These are phyloP conservation scores for Ephestia elutella DNA, from an alignment of 1,140 invertebrate species.

Conservation along the genomic window DNA sequence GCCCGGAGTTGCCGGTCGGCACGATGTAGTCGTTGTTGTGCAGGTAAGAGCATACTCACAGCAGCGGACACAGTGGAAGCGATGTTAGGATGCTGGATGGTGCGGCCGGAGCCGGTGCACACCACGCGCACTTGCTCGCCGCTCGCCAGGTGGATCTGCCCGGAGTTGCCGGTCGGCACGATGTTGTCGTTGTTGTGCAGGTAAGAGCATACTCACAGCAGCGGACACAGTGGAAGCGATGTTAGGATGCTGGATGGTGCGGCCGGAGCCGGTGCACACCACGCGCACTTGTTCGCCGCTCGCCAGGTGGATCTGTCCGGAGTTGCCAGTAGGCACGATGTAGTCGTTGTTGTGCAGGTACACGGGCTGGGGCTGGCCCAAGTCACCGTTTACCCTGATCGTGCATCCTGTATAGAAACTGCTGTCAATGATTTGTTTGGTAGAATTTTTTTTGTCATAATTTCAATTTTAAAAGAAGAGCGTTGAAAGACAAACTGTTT, in stretches of 20 bases:
- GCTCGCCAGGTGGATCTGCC: slow-evolving; percentile 33
- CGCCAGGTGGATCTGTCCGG: slow-evolving; percentile 37
- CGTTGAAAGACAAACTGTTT: too few species aligned
- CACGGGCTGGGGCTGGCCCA: slow-evolving; percentile 56
- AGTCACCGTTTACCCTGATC: slow-evolving; percentile 49
- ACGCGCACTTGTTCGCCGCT: slow-evolving; percentile 41
- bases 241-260: slow-evolving; percentile 41
- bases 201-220: slow-evolving; percentile 35
- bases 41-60: slow-evolving; percentile 34
- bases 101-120: slow-evolving; percentile 38
- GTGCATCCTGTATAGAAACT: slow-evolving; percentile 35
- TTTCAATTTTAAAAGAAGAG: too few species aligned
- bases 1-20: slow-evolving; percentile 39
- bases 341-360: slow-evolving; percentile 40
- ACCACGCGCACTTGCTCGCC: slow-evolving; percentile 43
- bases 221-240: slow-evolving; percentile 27
- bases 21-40: slow-evolving; percentile 29
- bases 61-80: slow-evolving; percentile 27
- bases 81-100: slow-evolving; percentile 42
- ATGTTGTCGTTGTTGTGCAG: slow-evolving; percentile 29
- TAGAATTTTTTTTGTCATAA: background rate
- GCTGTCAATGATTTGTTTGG: background rate
- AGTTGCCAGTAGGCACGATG: slow-evolving; percentile 34
- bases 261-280: slow-evolving; percentile 39
- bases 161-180: slow-evolving; percentile 35